A percentile compares a stretch with the other conserved stretches of the same genome.
Evolutionary conservation across 2,888 invertebrate species (phyloP).

Genomic region (Drosophila antonietae): DNA sequence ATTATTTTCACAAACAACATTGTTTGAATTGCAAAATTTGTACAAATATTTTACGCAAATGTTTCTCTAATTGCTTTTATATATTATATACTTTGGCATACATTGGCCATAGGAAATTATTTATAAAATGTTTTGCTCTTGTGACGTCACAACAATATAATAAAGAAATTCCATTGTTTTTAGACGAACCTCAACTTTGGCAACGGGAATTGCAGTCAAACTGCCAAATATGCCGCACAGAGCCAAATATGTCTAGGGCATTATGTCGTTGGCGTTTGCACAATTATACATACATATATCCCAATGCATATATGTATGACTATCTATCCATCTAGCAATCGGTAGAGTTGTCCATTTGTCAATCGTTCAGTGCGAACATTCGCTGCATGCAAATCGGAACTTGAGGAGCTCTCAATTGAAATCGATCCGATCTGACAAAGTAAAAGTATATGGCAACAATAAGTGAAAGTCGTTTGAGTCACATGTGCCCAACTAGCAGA

Average conservation of each 20-base stretch:
- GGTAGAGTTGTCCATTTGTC: constrained; percentile 3
- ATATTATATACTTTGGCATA: background rate
- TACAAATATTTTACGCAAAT: background rate
- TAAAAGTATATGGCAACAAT: constrained; percentile 12
- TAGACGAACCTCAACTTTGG: constrained; percentile 33
- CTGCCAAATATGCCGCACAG: constrained; percentile 31
- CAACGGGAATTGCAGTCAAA: constrained; percentile 45
- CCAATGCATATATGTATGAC: too few relatives aligned
- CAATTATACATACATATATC: constrained; percentile 13
- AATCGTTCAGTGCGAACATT: constrained; percentile 34
- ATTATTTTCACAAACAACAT: background rate
- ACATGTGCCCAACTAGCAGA: background rate
- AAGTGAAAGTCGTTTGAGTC: background rate
- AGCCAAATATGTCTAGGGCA: constrained; percentile 48
- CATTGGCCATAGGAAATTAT: constrained; percentile 1
- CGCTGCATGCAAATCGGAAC: constrained; percentile 48
- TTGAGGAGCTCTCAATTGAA: constrained; percentile 35
- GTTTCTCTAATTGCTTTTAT: background rate
- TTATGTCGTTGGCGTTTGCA: constrained; percentile 39
- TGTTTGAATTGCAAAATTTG: background rate
- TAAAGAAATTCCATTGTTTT: constrained; percentile 34
- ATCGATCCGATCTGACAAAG: constrained; percentile 20
- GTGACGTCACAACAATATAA: constrained; percentile 8
- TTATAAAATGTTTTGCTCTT: background rate
- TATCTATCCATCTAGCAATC: constrained; percentile 2